Conservation (phyloP, 2,797 vertebrate species). For the Onychomys arenicola region DNA sequence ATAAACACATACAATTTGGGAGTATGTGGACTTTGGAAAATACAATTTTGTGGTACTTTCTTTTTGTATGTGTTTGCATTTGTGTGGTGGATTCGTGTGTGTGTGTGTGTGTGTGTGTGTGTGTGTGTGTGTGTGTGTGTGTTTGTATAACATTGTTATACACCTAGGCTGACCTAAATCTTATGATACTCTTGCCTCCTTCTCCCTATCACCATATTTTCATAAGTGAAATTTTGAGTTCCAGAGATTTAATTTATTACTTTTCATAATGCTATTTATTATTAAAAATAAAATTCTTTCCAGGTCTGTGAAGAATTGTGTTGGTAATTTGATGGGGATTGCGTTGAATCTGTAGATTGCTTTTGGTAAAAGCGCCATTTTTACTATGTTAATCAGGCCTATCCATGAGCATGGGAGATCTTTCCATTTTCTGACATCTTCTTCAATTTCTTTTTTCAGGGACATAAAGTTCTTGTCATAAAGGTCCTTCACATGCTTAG, state of each 20-base stretch:
- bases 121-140: not conserved
- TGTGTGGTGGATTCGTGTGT: not conserved
- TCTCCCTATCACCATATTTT: not conserved
- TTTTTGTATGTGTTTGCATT: not conserved
- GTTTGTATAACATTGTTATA: not conserved
- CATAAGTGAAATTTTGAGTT: constrained; percentile 8
- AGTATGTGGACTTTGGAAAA: not conserved
- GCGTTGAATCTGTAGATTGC: too few species aligned
- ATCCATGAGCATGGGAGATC: too few species aligned
- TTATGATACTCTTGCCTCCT: not conserved
- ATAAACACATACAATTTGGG: not conserved
- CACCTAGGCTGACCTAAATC: not conserved
- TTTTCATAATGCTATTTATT: not conserved
- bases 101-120: not conserved
- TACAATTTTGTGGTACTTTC: too few species aligned
- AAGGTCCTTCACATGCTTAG: too few species aligned
- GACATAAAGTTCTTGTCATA: too few species aligned
- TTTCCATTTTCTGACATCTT: too few species aligned
- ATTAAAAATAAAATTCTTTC: not conserved
- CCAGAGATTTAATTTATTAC: not conserved
- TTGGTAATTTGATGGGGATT: too few species aligned
- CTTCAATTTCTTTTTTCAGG: too few species aligned
- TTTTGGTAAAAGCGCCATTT: too few species aligned
- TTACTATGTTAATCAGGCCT: too few species aligned
- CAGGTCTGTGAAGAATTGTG: too few species aligned